Base-by-base conservation (phyloP, 1,140 invertebrate species). In the Scaptomyza montana region DNA sequence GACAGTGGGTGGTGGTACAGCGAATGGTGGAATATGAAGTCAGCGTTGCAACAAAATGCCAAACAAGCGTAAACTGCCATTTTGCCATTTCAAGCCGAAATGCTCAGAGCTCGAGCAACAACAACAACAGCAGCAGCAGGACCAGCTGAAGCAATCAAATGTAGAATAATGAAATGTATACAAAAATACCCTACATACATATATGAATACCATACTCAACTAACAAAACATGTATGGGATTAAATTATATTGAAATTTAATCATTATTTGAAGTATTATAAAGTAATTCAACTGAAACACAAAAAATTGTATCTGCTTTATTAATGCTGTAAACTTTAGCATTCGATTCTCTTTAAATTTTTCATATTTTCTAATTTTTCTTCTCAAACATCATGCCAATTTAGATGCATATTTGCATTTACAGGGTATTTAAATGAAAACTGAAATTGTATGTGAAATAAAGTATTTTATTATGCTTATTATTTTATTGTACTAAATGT, bases 61-160 rank as follows among this genome's bases (percentile, higher is more conserved):
- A 89, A 84, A 72, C 63, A 60, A 87, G 84, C 84, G 85, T 89
- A 89, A 87, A 89, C 77, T 77, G 79, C 84, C 84, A 87, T 87
- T 87, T 89, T 80, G 73, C 78, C 62, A 78, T 87, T 87, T 81
- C 70, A 66, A 81, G 82, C 65, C 69, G 72, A 39, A 80, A 74
- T 62, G 75, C 60, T 63, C 21, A 53, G 21, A 63, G 45, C 39
- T 50, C 41, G 61, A n/a, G 30, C 30, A 30, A 19, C 30, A 57
- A 62, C 54, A 64, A 69, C 50, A 62, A 65, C 28, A 41, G 21
- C 21, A 1, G 21, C 28, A 30, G 36, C 63, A 41, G 19, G 19
- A 50, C 16, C 19, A 39, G 43, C 12, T 33, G 60, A 66, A 62
- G 33, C 4, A 21, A 16, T 13, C 16, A n/a, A 12, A 8, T 5